Evolutionary conservation across 2,797 vertebrate genomes (phyloP), one percentile per base, ranked within the genome.

Genomic region (Lepilemur septentrionalis): DNA sequence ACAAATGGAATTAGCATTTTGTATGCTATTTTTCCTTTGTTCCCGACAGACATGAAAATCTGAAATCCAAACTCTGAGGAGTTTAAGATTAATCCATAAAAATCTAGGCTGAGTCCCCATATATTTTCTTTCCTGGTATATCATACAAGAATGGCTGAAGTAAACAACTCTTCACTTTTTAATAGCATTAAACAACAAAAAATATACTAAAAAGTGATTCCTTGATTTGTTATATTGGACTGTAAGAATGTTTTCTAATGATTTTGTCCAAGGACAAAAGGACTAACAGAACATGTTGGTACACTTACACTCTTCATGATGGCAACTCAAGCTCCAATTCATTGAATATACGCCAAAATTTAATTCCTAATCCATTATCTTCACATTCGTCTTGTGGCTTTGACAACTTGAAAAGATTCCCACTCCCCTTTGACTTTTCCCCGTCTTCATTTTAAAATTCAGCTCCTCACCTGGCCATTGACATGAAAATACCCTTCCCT

Each of bases 401-500:
- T 52, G n/a, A 69, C 90, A 95, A 63, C 1, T 17, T 95, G 23
- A 91, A 91, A 92, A 86, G 12, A 82, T 78, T 81, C 15, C 28
- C 28, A 59, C 13, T 57, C 30, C 15, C 14, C 7, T 95, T 92
- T 90, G 20, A 23, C 15, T 81, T 72, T 20, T 92, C 30, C 32
- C 5, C 57, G 67, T 41, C 23, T 82, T 82, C 20, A n/a, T 87
- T 93, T 93, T 90, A 83, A 93, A 35, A 85, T 92, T 83, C 17
- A 93, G 0, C 25, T 84, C 9, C 63, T 80, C 30, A 67, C 23
- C n/a, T 91, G 30, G 32, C 4, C 48, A 87, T 18, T 82, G 59
- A 69, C 35, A 78, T 52, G 4, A 89, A 92, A 85, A 82, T 72
- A 5, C 2, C 2, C 25, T 85, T 93, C 69, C 81, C 46, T 70